Evolutionary conservation across 1,140 invertebrate genomes (phyloP), one percentile per base, ranked within the genome.

Genomic region (Mycetomoellerius zeteki): DNA sequence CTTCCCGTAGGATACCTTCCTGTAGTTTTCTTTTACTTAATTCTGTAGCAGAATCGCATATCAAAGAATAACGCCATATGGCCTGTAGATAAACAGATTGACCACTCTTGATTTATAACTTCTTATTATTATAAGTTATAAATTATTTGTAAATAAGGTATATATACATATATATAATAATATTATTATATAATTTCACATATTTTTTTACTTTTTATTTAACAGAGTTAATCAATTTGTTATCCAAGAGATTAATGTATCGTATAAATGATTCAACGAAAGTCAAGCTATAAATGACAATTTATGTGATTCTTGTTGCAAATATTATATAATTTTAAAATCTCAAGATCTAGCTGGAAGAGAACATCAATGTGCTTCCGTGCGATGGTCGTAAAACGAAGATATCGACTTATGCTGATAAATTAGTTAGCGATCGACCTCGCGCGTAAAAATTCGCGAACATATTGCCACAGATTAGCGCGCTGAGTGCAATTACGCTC

Each of bases 391-490:
- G 54, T 16, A n/a, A 62, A 77, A 24, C 2, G 16, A 77, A 14
- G 16, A 16, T 37, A 50, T 67, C 19, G 19, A 56, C 19, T 77
- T 10, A 37, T 21, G 19, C 52, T 33, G 10, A 56, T n/a, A 75
- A 76, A 60, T 76, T 76, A 60, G n/a, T 76, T 21, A n/a, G 21
- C 60, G n/a, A 54, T 80, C 67, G 54, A 62, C 30, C 4, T 80
- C 7, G 14, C 19, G 5, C 16, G 52, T 81, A 81, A 81, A 81
- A 81, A 37, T 24, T 56, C 30, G 21, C 77, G n/a, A 27, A 58
- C 52, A 16, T 72, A 72, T 52, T 43, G 10, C 33, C 58, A 54
- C 24, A 65, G 62, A 73, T 85, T 58, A 21, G 8, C 56, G 27
- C 1, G 21, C 24, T 30, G 16, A 27, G 43, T 30, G 77, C 50